Percentiles rank a stretch among this genome's conserved stretches.
Conservation (phyloP, 2,113 vertebrate genomes). For the Atlantisia rogersi region DNA sequence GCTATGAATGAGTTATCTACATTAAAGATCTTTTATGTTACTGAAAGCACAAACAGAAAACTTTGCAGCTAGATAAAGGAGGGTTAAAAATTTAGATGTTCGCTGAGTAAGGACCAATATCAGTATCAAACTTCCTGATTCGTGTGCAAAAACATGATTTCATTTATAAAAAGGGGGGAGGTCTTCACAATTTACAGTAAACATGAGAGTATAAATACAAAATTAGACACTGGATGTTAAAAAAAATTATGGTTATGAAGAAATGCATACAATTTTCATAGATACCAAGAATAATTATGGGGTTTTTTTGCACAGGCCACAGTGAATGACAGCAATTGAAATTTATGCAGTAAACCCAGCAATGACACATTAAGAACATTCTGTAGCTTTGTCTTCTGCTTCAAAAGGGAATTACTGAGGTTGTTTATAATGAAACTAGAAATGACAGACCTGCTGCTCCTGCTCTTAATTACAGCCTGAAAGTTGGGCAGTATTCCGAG, state of each 20-base stretch:
- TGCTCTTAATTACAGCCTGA: constrained; percentile 3
- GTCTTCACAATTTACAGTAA: not conserved
- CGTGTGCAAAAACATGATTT: not conserved
- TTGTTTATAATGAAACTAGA: not conserved
- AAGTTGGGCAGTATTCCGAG: not conserved
- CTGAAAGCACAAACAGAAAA: not conserved
- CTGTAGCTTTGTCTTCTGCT: not conserved
- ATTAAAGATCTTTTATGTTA: not conserved
- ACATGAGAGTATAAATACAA: not conserved
- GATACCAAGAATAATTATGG: fast-evolving
- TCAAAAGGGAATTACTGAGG: not conserved
- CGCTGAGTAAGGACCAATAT: not conserved
- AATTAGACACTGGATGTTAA: not conserved
- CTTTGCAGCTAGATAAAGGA: not conserved
- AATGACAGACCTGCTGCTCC: not conserved
- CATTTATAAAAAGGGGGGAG: not conserved
- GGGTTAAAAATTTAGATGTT: not conserved
- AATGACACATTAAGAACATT: not conserved
- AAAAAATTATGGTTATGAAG: not conserved
- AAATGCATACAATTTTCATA: not conserved
- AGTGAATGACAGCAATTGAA: not conserved
- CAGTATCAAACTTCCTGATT: not conserved
- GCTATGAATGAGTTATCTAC: not conserved
- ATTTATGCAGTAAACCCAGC: not conserved
- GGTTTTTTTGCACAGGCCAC: not conserved